phyloP scores from a whole-genome alignment of 2,888 invertebrate species.

The Ypsolopha scabrella region DNA sequence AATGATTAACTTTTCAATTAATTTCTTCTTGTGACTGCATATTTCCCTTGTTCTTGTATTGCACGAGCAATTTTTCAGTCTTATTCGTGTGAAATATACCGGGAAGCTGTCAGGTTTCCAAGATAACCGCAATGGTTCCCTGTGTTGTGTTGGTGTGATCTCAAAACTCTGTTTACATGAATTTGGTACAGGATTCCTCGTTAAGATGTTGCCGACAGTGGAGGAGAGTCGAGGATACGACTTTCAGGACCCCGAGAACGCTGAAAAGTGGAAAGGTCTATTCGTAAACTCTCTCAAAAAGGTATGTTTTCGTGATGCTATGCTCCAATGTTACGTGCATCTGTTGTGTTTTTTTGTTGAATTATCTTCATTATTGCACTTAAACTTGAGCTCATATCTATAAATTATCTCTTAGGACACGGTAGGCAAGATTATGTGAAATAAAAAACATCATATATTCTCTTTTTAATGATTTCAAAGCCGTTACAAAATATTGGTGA shows the following conservation, averaged over 20 bases:
- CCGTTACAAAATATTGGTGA: no score
- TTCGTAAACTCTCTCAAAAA: conserved; percentile 89
- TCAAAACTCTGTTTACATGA: conserved; percentile 56
- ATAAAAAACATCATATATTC: no score
- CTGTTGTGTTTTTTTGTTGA: no score
- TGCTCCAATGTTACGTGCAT: no score
- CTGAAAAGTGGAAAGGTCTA: conserved; percentile 92
- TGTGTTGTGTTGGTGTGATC: conserved; percentile 43
- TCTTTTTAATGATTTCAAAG: no score
- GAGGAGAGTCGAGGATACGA: conserved; percentile 76
- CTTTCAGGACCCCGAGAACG: conserved; percentile 90
- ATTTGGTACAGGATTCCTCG: conserved; percentile 40
- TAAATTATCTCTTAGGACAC: no score
- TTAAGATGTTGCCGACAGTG: conserved; percentile 64
- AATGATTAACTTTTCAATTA: conserved; percentile 32
- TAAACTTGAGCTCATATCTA: no score
- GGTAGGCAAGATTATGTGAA: no score
- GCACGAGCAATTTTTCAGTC: conserved; percentile 3
- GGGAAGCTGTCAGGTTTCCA: conserved; percentile 28
- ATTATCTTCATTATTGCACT: no score
- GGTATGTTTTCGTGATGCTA: conserved; percentile 62
- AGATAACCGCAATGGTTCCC: conserved; percentile 29
- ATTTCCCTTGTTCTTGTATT: conserved; percentile 6
- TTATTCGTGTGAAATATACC: background rate
- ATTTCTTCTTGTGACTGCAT: conserved; percentile 15